Evolutionary conservation across 92 coral and sea anemone genomes (phyloP).

Genomic region (Porites divaricata): DNA sequence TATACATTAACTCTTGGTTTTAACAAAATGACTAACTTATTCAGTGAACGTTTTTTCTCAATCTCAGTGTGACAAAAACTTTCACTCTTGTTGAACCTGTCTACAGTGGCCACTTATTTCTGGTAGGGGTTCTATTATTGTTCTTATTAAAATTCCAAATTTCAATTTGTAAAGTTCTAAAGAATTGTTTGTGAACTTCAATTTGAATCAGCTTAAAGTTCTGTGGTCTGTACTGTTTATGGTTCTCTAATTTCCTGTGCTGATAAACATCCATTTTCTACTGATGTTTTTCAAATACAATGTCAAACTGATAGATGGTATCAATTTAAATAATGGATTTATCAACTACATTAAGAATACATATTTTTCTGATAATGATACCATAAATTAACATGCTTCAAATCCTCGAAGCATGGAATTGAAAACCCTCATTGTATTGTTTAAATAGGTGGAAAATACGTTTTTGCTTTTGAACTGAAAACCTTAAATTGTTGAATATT

Average conservation of each 20-base stretch:
- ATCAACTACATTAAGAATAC: no score
- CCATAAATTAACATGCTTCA: neutral
- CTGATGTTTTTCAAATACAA: neutral
- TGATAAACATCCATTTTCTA: neutral
- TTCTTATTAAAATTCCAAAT: no score
- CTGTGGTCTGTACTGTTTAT: neutral
- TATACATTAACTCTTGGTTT: no score
- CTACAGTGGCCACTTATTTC: no score
- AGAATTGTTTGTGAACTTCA: no score
- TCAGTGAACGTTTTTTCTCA: no score
- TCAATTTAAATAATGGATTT: neutral
- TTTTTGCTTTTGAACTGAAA: neutral
- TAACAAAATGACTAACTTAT: no score
- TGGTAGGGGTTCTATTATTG: no score
- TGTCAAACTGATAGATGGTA: neutral
- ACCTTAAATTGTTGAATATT: neutral
- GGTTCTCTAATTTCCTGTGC: neutral
- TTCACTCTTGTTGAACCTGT: no score
- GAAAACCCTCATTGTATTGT: neutral
- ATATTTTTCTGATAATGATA: neutral
- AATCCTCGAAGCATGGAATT: neutral
- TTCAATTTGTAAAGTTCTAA: no score
- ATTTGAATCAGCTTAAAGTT: no score
- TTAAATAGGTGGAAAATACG: neutral
- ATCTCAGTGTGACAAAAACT: no score